Conservation (phyloP, 1,140 invertebrate genomes). For the Drosophila nebulosa region DNA sequence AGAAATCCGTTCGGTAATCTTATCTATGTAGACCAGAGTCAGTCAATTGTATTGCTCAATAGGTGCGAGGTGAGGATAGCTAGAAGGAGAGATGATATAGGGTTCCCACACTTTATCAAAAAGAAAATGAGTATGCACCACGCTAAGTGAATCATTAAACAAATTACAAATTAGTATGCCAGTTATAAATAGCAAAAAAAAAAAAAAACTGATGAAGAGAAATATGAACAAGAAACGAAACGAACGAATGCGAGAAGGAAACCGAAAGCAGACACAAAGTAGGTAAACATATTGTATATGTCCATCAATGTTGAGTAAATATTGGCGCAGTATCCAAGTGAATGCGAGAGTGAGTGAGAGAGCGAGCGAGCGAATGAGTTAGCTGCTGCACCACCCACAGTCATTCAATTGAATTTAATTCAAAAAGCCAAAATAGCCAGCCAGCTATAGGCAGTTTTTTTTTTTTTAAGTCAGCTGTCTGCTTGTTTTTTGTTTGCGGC, state of each 20-base stretch:
- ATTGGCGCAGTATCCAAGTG: slow-evolving; percentile 39
- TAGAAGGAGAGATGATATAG: background rate
- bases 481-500: too few relatives aligned
- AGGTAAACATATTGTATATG: slow-evolving; percentile 49
- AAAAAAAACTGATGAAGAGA: slow-evolving; percentile 22
- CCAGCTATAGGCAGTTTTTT: background rate
- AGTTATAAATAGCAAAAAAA: slow-evolving; percentile 55
- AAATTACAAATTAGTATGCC: slow-evolving; percentile 59
- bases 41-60: slow-evolving; percentile 3
- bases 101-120: slow-evolving; percentile 52
- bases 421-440: background rate
- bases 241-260: slow-evolving; percentile 24
- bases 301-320: slow-evolving; percentile 60
- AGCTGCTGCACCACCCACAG: slow-evolving; percentile 43
- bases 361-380: background rate
- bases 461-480: slow-evolving; percentile 51
- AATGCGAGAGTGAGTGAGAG: slow-evolving; percentile 6
- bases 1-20: slow-evolving; percentile 26
- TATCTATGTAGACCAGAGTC: slow-evolving; percentile 41
- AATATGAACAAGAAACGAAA: slow-evolving; percentile 34
- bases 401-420: slow-evolving; percentile 5
- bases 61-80: background rate
- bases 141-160: slow-evolving; percentile 58
- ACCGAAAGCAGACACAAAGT: slow-evolving; percentile 38
- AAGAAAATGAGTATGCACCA: background rate